Evolutionary conservation across 2,888 invertebrate genomes (phyloP).

Genomic region (Cephus nigrinus): DNA sequence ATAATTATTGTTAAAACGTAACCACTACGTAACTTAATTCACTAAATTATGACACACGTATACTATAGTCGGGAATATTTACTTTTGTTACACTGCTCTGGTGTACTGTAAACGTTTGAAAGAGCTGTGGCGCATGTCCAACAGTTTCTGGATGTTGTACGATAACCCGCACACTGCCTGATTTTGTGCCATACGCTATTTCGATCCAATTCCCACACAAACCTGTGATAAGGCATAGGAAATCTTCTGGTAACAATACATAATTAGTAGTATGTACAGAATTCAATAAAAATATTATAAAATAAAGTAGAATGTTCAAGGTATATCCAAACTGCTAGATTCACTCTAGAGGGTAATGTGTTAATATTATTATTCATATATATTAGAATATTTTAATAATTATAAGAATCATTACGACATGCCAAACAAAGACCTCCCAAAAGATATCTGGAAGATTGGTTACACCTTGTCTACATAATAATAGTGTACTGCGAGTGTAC

Average conservation of each 20-base stretch:
- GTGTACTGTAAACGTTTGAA: slow-evolving; percentile 98
- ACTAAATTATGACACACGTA: neutral
- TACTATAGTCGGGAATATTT: slow-evolving; percentile 32
- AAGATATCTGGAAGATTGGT: neutral
- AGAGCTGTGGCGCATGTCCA: slow-evolving; percentile 97
- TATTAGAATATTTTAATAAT: neutral
- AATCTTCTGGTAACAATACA: slow-evolving; percentile 35
- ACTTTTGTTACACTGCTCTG: slow-evolving; percentile 95
- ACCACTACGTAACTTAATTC: neutral
- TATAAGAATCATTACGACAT: neutral
- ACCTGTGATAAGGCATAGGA: slow-evolving; percentile 70
- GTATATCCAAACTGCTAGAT: neutral
- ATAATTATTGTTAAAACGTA: neutral
- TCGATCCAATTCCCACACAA: slow-evolving; percentile 99
- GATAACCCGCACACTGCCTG: slow-evolving; percentile 95
- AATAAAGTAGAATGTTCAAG: neutral
- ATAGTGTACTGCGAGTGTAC: neutral
- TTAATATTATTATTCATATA: neutral
- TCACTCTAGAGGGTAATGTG: neutral
- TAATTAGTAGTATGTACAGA: slow-evolving; percentile 23
- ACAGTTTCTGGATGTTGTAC: slow-evolving; percentile 99
- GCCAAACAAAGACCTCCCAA: neutral
- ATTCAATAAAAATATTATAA: neutral
- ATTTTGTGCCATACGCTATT: slow-evolving; percentile 97
- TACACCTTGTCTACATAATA: neutral